A percentile compares a stretch with the other conserved stretches of the same genome.
phyloP scores from a whole-genome alignment of 2,888 invertebrate species.

The Euzophera pinguis region DNA sequence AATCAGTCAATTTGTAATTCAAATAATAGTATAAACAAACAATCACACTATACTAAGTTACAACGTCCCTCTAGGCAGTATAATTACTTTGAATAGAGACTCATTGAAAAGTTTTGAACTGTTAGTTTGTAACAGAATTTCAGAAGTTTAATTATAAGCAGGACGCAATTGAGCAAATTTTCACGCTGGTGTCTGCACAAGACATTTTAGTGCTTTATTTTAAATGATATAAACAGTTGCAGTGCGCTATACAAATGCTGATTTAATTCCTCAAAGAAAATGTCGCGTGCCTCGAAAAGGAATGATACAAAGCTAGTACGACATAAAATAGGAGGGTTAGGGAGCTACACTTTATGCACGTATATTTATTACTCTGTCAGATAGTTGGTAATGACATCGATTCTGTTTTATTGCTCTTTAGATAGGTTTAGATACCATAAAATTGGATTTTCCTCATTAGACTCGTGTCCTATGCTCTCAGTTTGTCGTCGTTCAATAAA shows the following conservation, averaged over 20 bases:
- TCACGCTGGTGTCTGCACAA: not conserved
- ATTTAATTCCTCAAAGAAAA: slow-evolving; percentile 4
- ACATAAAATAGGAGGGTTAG: slow-evolving; percentile 4
- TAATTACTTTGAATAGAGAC: not conserved
- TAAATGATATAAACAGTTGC: slow-evolving; percentile 1
- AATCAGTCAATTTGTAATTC: slow-evolving; percentile 4
- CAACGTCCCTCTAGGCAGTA: too few relatives aligned
- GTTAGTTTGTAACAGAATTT: not conserved
- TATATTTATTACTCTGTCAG: slow-evolving; percentile 8
- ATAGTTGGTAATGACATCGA: slow-evolving; percentile 7
- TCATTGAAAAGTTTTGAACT: not conserved
- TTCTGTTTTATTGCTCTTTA: slow-evolving; percentile 9
- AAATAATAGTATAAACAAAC: slow-evolving; percentile 1
- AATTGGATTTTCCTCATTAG: slow-evolving; percentile 31
- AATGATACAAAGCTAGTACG: slow-evolving; percentile 6
- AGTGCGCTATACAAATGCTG: not conserved
- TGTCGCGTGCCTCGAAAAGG: not conserved
- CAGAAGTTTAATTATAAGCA: not conserved
- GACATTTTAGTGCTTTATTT: slow-evolving; percentile 2
- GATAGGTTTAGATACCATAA: slow-evolving; percentile 16
- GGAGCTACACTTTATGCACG: slow-evolving; percentile 2
- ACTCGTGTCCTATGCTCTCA: slow-evolving; percentile 25
- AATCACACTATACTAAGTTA: not conserved
- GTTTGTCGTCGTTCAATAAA: slow-evolving; percentile 23
- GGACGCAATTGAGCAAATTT: not conserved